Percentiles rank a stretch among this genome's conserved stretches.
phyloP scores from a whole-genome alignment of 1,140 invertebrate species.

The Pseudomyrmex concolor region DNA sequence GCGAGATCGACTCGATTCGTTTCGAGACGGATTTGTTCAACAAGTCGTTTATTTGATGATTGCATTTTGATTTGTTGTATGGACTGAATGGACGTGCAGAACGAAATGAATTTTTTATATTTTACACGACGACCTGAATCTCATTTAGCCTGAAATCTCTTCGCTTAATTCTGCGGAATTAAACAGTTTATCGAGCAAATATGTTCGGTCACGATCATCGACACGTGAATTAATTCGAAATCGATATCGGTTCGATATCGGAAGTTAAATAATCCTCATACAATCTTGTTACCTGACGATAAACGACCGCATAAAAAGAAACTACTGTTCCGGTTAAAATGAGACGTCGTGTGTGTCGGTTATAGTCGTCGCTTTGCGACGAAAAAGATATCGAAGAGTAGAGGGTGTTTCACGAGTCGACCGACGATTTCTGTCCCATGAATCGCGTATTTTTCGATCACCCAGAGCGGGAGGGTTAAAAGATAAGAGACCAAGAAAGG shows the following conservation, averaged over 20 bases:
- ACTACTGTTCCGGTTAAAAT: conserved; percentile 1
- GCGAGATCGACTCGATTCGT: too few relatives aligned
- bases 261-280: not conserved
- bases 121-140: not conserved
- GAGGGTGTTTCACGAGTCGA: conserved; percentile 16
- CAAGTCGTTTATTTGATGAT: too few relatives aligned
- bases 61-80: too few relatives aligned
- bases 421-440: not conserved
- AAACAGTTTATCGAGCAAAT: not conserved
- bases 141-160: not conserved
- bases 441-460: conserved; percentile 3
- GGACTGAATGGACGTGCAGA: too few relatives aligned
- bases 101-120: not conserved
- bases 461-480: not conserved
- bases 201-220: not conserved
- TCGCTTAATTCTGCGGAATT: not conserved
- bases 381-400: conserved; percentile 37
- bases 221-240: conserved; percentile 53
- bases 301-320: conserved; percentile 27
- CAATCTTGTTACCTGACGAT: not conserved
- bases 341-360: conserved; percentile 6
- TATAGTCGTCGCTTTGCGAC: not conserved
- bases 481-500: not conserved
- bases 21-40: too few relatives aligned
- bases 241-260: conserved; percentile 23